Percentiles rank a stretch among this genome's conserved stretches.
phyloP scores from a whole-genome alignment of 2,797 vertebrate genomes.

The Pogonophryne albipinna region DNA sequence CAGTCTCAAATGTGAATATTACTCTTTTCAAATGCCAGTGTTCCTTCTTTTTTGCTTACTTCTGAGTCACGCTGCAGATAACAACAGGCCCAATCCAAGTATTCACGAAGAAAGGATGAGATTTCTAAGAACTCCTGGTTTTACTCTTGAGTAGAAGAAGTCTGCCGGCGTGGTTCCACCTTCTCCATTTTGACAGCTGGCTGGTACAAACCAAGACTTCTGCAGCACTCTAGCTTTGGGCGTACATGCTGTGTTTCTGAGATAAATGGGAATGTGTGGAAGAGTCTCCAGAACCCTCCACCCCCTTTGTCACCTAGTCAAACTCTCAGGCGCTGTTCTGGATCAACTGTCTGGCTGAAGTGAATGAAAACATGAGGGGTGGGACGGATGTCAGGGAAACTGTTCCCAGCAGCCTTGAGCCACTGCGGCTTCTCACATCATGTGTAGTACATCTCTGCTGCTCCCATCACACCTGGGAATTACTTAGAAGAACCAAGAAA shows the following conservation, averaged over 20 bases:
- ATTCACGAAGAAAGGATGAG: constrained; percentile 36
- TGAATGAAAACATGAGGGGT: constrained; percentile 48
- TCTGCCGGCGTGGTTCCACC: constrained; percentile 30
- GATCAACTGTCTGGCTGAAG: constrained; percentile 72
- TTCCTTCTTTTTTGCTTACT: constrained; percentile 13
- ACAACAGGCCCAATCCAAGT: constrained; percentile 43
- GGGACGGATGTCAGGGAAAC: constrained; percentile 50
- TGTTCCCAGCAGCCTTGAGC: constrained; percentile 47
- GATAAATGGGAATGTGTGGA: constrained; percentile 91
- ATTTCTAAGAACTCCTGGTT: constrained; percentile 35
- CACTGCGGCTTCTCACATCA: constrained; percentile 55
- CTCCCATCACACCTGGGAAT: constrained; percentile 51
- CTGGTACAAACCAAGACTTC: constrained; percentile 61
- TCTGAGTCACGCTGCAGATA: constrained; percentile 33
- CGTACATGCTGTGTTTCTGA: constrained; percentile 88
- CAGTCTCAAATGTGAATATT: constrained; percentile 44
- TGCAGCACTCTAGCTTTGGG: constrained; percentile 85
- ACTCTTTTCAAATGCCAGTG: constrained; percentile 46
- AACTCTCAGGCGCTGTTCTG: constrained; percentile 88
- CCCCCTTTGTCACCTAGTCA: constrained; percentile 90
- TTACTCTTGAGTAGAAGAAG: constrained; percentile 36
- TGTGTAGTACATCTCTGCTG: constrained; percentile 52
- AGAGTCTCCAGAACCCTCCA: constrained; percentile 84
- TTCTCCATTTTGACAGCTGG: constrained; percentile 48
- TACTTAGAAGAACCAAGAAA: constrained; percentile 47